Base-by-base conservation (phyloP, 2,113 vertebrate genomes). In the Cygnus buccinator region DNA sequence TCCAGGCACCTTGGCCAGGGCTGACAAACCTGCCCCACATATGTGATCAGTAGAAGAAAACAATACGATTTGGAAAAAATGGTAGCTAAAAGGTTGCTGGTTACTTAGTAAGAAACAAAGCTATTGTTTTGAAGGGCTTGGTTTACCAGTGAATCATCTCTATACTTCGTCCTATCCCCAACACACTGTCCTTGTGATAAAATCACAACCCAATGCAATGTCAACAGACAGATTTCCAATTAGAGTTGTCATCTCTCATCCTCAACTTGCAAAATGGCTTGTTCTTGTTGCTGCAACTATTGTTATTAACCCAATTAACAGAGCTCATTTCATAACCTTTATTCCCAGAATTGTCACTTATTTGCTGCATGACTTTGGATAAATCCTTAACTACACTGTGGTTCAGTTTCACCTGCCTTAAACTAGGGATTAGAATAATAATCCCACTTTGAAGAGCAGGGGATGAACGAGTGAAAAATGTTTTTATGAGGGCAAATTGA, bases 161-260 rank as follows among this genome's bases (percentile, higher is more conserved):
- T 3, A 3, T 19, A 66, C 46, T 62, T 58, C 25, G 15, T 39
- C 43, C 74, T 43, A 65, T 31, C 39, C n/a, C 58, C 6, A 71
- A 50, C 23, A 73, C 12, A 22, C 19, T 54, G 35, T 55, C 66
- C n/a, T 91, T 88, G 23, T 67, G n/a, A 35, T 48, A 75, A 81
- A 28, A 33, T 63, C 62, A 80, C 68, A 77, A 73, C 18, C 17
- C 9, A 39, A 39, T 11, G 10, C 39, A 39, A 39, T 10, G 23
- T 67, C 80, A 79, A 82, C 52, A 13, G 6, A 79, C 76, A 52
- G 7, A 37, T 84, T 93, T 90, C 65, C 25, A 92, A 33, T 46
- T 72, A 84, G 21, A 92, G 39, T 72, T 68, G 33, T 95, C 52
- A 74, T 59, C 73, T 91, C 73, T 84, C 37, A 57, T 78, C 44